These are phyloP conservation scores for Melinaea menophilus DNA, from an alignment of 2,888 invertebrate species.

Conservation along the genomic window DNA sequence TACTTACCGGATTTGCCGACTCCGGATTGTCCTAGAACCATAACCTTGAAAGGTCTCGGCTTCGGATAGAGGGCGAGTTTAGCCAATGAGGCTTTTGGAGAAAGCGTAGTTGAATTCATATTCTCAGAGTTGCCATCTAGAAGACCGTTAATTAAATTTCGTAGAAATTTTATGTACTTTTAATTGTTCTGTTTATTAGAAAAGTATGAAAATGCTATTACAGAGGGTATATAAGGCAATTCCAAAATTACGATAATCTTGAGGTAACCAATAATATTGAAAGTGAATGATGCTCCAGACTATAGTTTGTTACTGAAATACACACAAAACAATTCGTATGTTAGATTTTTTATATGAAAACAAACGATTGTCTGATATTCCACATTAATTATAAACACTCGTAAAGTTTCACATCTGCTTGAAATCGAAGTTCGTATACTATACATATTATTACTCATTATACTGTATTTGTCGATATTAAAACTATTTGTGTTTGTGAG, in stretches of 20 bases:
- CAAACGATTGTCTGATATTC: conserved; percentile 1
- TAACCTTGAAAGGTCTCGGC: conserved; percentile 83
- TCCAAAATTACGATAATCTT: too few relatives aligned
- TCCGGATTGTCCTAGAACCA: conserved; percentile 88
- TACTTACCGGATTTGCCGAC: conserved; percentile 88
- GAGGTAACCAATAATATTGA: neutral
- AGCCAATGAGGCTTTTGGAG: conserved; percentile 82
- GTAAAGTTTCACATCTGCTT: conserved; percentile 22
- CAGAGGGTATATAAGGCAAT: too few relatives aligned
- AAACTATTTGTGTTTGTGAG: too few relatives aligned
- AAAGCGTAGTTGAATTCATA: conserved; percentile 74
- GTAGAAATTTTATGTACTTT: neutral
- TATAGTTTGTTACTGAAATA: neutral
- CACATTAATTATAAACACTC: conserved; percentile 7
- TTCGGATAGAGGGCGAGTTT: conserved; percentile 82
- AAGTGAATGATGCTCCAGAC: too few relatives aligned
- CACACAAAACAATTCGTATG: neutral
- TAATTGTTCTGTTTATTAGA: neutral
- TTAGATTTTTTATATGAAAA: neutral
- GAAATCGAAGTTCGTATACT: conserved; percentile 9
- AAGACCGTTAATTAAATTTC: conserved; percentile 8
- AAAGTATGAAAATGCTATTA: too few relatives aligned
- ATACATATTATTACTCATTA: conserved; percentile 15
- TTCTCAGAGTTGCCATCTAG: conserved; percentile 38
- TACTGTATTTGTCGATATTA: too few relatives aligned